A percentile compares a stretch with the other conserved stretches of the same genome.
Evolutionary conservation across 2,113 vertebrate species (phyloP).

Genomic region (Aptenodytes patagonicus): DNA sequence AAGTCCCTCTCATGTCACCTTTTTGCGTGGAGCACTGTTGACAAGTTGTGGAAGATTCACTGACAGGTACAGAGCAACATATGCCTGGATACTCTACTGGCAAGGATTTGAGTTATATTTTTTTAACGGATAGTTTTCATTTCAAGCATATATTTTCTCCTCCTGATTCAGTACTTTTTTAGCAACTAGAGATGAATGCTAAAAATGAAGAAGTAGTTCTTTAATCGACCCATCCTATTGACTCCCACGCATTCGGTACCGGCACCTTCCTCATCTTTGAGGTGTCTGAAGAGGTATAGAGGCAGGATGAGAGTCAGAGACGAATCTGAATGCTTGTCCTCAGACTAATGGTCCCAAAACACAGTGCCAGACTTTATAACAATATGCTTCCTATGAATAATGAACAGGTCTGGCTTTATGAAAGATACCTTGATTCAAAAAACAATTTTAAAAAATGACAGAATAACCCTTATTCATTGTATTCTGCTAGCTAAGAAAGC

Average conservation of each 20-base stretch:
- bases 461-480: background rate
- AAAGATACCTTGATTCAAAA: conserved; percentile 8
- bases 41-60: background rate
- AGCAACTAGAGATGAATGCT: background rate
- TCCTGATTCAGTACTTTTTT: background rate
- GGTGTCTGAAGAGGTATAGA: background rate
- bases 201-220: background rate
- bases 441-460: background rate
- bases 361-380: background rate
- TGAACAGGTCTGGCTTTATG: background rate
- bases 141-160: background rate
- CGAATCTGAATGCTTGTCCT: background rate
- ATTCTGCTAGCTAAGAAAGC: background rate
- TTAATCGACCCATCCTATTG: background rate
- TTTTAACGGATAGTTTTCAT: background rate
- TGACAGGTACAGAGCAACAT: background rate
- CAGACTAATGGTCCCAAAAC: background rate
- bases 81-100: background rate
- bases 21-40: background rate
- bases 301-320: background rate
- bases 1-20: background rate
- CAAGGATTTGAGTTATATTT: background rate
- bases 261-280: background rate
- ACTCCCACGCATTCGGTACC: background rate
- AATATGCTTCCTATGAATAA: background rate